These are phyloP conservation scores for Drosophila koepferae DNA, from an alignment of 2,888 invertebrate species.

Conservation along the genomic window DNA sequence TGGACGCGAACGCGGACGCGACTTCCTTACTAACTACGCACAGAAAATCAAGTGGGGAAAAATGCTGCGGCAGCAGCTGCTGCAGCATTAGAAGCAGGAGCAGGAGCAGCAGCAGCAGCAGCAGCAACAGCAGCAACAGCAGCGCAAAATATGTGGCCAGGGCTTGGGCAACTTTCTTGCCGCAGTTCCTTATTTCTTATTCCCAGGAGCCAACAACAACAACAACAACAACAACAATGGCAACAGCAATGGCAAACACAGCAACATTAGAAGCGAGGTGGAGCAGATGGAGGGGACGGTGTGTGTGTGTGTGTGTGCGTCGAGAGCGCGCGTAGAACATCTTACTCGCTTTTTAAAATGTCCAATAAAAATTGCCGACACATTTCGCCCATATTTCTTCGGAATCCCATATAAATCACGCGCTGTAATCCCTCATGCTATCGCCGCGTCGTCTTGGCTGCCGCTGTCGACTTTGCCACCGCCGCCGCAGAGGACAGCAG, in stretches of 20 bases:
- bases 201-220: slow-evolving; percentile 73
- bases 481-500: slow-evolving; percentile 26
- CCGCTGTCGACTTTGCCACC: slow-evolving; percentile 59
- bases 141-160: slow-evolving; percentile 71
- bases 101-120: slow-evolving; percentile 26
- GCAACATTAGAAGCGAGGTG: slow-evolving; percentile 48
- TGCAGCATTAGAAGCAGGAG: slow-evolving; percentile 33
- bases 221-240: slow-evolving; percentile 24
- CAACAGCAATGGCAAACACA: slow-evolving; percentile 37
- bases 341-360: slow-evolving; percentile 86
- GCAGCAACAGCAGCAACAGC: slow-evolving; percentile 31
- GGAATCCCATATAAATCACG: slow-evolving; percentile 86
- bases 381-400: slow-evolving; percentile 86
- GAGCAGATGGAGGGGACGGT: slow-evolving; percentile 4
- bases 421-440: slow-evolving; percentile 86
- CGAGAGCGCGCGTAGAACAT: slow-evolving; percentile 80
- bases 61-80: slow-evolving; percentile 72
- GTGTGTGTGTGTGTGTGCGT: slow-evolving; percentile 20
- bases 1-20: slow-evolving; percentile 71
- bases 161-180: slow-evolving; percentile 63
- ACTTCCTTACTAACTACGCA: slow-evolving; percentile 81
- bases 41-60: slow-evolving; percentile 79
- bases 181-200: slow-evolving; percentile 79
- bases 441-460: slow-evolving; percentile 80
- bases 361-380: slow-evolving; percentile 86